A percentile compares a stretch with the other conserved stretches of the same genome.
These are phyloP conservation scores for Drosophila elegans DNA, from an alignment of 1,140 invertebrate genomes.

Conservation along the genomic window DNA sequence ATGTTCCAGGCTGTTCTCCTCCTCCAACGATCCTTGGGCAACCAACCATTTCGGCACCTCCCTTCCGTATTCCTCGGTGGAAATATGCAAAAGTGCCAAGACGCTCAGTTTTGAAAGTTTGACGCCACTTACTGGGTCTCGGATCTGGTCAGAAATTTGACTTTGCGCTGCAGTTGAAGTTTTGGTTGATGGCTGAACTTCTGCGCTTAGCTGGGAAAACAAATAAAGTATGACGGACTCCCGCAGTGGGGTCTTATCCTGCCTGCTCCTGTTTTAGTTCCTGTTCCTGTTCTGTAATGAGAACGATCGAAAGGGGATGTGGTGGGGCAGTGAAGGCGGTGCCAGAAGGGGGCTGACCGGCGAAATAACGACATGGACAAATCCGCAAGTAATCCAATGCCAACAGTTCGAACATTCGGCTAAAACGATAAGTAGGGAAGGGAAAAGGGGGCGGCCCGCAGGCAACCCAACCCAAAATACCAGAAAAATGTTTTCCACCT, in stretches of 20 bases:
- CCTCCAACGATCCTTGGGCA: constrained; percentile 17
- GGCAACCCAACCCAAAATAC: constrained; percentile 65
- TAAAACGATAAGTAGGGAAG: constrained; percentile 62
- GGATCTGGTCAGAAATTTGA: constrained; percentile 77
- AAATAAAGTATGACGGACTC: constrained; percentile 66
- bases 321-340: background rate
- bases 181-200: constrained; percentile 79
- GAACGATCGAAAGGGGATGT: constrained; percentile 9
- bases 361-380: constrained; percentile 67
- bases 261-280: background rate
- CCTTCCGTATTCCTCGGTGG: constrained; percentile 48
- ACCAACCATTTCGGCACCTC: constrained; percentile 34
- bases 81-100: constrained; percentile 83
- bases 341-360: constrained; percentile 48
- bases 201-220: constrained; percentile 74
- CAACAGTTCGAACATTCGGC: constrained; percentile 73
- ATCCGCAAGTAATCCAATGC: constrained; percentile 75
- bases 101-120: constrained; percentile 62
- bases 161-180: constrained; percentile 80
- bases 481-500: constrained; percentile 78
- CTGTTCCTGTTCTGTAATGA: constrained; percentile 36
- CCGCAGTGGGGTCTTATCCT: constrained; percentile 4
- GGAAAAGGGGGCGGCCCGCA: constrained; percentile 49
- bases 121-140: constrained; percentile 64
- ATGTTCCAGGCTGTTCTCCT: background rate